Base-by-base conservation (phyloP, 2,113 vertebrate species). In the Triplophysa tibetana region DNA sequence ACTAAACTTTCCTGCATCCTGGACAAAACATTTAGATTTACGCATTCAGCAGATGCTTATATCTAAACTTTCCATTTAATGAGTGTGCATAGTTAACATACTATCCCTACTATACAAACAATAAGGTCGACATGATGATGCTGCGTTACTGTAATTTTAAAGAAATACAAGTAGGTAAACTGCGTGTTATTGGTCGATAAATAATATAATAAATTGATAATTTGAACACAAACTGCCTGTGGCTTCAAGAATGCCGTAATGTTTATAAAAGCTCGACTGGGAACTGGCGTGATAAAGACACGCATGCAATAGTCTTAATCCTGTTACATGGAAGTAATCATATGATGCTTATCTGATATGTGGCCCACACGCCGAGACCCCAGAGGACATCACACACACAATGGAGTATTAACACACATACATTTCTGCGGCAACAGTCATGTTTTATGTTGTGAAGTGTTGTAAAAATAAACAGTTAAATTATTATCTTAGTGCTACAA, bases 301-400 rank as follows among this genome's bases (percentile, higher is more conserved):
- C 56, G 33, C 54, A 69, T 61, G 38, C 67, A 62, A 26, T 64
- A 43, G 43, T 50, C 24, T 45, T 82, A 80, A 84, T 86, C 80
- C 85, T 50, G 45, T 82, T 84, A 63, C 50, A 82, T 78, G 63
- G 41, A 54, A 43, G 61, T 75, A 80, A 84, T 82, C 69, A 78
- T 64, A 73, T 62, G 38, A 65, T 70, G 73, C 19, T 74, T 56
- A 70, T 41, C 50, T 56, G 69, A 75, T 79, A 48, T 81, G 11
- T 50, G 13, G 14, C 48, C 17, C 16, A 56, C 17, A 19, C 68
- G 76, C 81, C 75, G 75, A 75, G 65, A 79, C 43, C 64, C 60
- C 63, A 45, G 50, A 79, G 50, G n/a, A 68, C 43, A 13, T 26
- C 10, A 23, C 19, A 38, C 17, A 5, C 17, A 45, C 21, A 73